Evolutionary conservation across 2,113 vertebrate species (phyloP), one percentile per base, ranked within the genome.

Genomic region (Tachysurus vachellii): DNA sequence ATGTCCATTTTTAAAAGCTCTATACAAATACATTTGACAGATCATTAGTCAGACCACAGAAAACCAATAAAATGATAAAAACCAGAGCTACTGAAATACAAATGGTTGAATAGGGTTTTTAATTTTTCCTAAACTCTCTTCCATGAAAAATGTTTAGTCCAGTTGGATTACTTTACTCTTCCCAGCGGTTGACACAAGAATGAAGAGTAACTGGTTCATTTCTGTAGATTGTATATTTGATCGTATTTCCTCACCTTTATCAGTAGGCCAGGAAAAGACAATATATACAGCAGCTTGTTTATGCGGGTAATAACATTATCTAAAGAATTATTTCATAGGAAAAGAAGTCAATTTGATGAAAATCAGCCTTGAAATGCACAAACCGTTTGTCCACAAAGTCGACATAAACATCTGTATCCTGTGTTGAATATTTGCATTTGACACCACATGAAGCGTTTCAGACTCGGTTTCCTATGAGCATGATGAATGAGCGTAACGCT

Each of bases 401-500:
- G 2, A 80, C 16, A 59, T 36, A 80, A 80, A 57, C 79, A 80
- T 31, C 73, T 66, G 75, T 26, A 62, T 57, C 84, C 44, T 77
- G 73, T 44, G 59, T 61, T 57, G 71, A 79, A 85, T 28, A 53
- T 75, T 42, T 47, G 10, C 44, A 31, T 85, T 85, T 77, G 84
- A 19, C 57, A 85, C 57, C 13, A 23, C 79, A 82, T 64, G 9
- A 47, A 50, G 21, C 59, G 70, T 70, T 79, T 86, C 85, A 84
- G 62, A 79, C 61, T 84, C 62, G 6, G 31, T 83, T 54, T 86
- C 9, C 14, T n/a, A 42, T 42, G 21, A 28, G 44, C 56, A 66
- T 82, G 79, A 82, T 68, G 79, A 47, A 84, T 53, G 75, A 84
- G 73, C 53, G 66, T 84, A 47, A 89, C 19, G 53, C 28, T 23